Base-by-base conservation (phyloP, 2,797 vertebrate genomes). In the Paedocypris micromegethes region DNA sequence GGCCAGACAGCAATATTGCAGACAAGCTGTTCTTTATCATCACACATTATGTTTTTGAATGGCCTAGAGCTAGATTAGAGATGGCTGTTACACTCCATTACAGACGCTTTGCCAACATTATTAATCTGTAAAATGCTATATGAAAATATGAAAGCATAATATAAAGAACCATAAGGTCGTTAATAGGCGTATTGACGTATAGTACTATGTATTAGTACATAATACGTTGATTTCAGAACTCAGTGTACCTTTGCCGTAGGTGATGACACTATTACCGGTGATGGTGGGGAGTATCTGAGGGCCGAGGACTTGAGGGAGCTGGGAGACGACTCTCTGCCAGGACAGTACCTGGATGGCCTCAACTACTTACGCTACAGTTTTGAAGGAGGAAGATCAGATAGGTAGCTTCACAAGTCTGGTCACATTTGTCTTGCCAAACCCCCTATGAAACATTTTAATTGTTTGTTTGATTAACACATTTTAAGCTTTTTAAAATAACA, bases 211-310 rank as follows among this genome's bases (percentile, higher is more conserved):
- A n/a, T n/a, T n/a, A n/a, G n/a, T n/a, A n/a, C n/a, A 23, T 23
- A 23, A 23, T 23, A 23, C 23, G 23, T 23, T 23, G 23, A 23
- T 23, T 23, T 23, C 23, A 23, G 23, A 23, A 23, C 23, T 23
- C 23, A 23, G 23, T 41, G 8, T 46, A 49, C 39, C 39, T 48
- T 42, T 55, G 38, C 42, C 3, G 4, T 81, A 98, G 96, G 94
- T 56, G 97, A 99, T 43, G 97, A 99, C 85, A 97, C 95, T 0
- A 96, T 99, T 93, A 98, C 95, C 0, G 96, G 97, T 0, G 97
- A 99, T 5, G 95, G 94, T 43, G 94, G 93, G 42, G 97, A 98
- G 78, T 99, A 99, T 70, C 86, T 99, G 3, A 88, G 97, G 75
- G 90, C 94, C 0, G 97, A 99, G 83, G 97, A 99, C 74, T 85